phyloP scores from a whole-genome alignment of 2,797 vertebrate genomes.

The Lepus oiostolus region DNA sequence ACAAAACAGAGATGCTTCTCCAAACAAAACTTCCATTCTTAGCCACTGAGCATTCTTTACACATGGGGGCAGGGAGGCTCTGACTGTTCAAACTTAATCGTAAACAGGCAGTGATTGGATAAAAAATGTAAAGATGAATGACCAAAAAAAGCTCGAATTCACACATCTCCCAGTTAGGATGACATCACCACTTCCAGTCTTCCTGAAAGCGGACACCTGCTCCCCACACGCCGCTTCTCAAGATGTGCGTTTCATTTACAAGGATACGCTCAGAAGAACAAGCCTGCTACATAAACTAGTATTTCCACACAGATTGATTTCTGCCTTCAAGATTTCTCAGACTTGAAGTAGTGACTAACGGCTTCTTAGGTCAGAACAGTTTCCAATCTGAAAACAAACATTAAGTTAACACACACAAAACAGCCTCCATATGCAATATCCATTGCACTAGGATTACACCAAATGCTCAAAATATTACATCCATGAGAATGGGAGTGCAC shows the following conservation, averaged over 20 bases:
- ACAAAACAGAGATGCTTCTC: conserved; percentile 44
- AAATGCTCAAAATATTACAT: not conserved
- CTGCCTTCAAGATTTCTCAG: not conserved
- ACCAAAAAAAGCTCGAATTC: conserved; percentile 11
- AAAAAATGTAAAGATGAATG: conserved; percentile 32
- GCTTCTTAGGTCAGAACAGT: conserved; percentile 51
- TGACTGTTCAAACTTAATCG: not conserved
- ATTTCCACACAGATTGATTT: not conserved
- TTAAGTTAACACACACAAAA: conserved; percentile 20
- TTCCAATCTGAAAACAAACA: conserved; percentile 72
- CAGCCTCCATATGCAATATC: not conserved
- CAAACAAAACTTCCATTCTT: not conserved
- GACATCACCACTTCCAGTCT: not conserved
- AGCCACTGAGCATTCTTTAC: not conserved
- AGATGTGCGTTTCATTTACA: not conserved
- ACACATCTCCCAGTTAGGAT: not conserved
- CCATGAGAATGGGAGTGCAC: not conserved
- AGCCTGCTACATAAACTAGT: conserved; percentile 40
- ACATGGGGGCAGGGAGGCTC: not conserved
- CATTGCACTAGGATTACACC: not conserved
- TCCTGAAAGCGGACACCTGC: conserved; percentile 30
- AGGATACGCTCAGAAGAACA: not conserved
- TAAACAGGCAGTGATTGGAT: not conserved
- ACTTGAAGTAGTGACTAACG: conserved; percentile 42
- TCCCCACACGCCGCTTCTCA: not conserved